Base-by-base conservation (phyloP, 2,888 invertebrate species). In the Loripinus fragilis region DNA sequence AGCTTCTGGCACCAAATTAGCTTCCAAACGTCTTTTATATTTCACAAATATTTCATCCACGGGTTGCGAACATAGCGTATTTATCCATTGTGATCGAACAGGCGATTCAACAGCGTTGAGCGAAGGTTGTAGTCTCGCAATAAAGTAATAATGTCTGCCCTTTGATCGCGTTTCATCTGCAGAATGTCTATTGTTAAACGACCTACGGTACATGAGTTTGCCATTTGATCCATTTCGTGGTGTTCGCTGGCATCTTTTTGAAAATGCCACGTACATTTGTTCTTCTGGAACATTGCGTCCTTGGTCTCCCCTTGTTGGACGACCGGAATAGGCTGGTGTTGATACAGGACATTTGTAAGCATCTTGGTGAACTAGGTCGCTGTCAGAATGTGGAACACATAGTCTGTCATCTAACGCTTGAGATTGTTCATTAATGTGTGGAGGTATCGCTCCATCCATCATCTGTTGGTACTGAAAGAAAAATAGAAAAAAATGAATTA, bases 11-110 rank as follows among this genome's bases (percentile, higher is more conserved):
- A 64, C 20, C 42, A 75, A 30, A 30, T 74, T 74, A 10, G 50
- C 55, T 69, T 85, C 85, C 8, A 82, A 76, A 38, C 71, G 73
- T 60, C 76, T 80, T 69, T 85, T 85, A 60, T 87, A 87, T 73
- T 87, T 87, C 25, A 69, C 70, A 50, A 87, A 87, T 71, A 87
- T 87, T 77, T 87, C 87, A n/a, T 83, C 75, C 10, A 87, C 87
- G 0, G 87, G 87, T 55, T 87, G 87, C 12, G 87, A 78, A 72
- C 86, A 86, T 12, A 87, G 72, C 5, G 86, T 74, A 30, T 71
- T 83, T 33, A 87, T 70, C 87, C 87, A 87, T 12, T 76, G 74
- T 33, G 85, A 73, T 25, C 83, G 82, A 30, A 33, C 33, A n/a
- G 52, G 52, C 7, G 83, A 72, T 33, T 84, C 80, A 20, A 69